Evolutionary conservation across 2,888 invertebrate genomes (phyloP), one percentile per base, ranked within the genome.

Genomic region (Alsophila aescularia): DNA sequence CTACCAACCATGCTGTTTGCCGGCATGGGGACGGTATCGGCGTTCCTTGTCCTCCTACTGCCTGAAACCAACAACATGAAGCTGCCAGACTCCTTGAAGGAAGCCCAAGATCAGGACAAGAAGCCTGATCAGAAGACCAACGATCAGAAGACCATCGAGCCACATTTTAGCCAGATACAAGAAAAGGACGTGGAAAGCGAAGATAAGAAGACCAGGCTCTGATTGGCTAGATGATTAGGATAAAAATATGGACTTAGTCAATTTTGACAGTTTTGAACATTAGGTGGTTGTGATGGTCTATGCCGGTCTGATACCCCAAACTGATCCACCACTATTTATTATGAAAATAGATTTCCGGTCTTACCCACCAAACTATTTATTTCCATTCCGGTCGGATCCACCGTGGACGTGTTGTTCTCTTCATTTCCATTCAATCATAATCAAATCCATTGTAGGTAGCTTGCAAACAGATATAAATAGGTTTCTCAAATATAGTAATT

Each of bases 61-160:
- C 94, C 94, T 5, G 94, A 94, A 73, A 94, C 94, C 10, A 92
- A 93, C 52, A 93, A 94, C 61, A 77, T 87, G 39, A 92, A 93
- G 51, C 73, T 94, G 32, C 94, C 94, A 15, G 93, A 94, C 59
- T 93, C 94, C 0, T 78, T 94, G 13, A 87, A 92, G 58, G 94
- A 94, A 60, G 94, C 94, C 0, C 84, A 93, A 58, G 87, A 85
- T 10, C 88, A 87, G 60, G 90, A 90, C 58, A 83, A 21, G 32
- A 72, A 81, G 73, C 66, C 79, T 73, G 57, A 77, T 70, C 37
- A 52, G 15, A 31, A 36, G 12, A 40, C 41, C 29, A 32, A 29
- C 12, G 35, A 42, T 10, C 31, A 40, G 14, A 41, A 51, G 6
- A 37, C 35, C 15, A 31, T 8, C 8, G 53, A 52, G 16, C 24